These are phyloP conservation scores for Propithecus perrieri DNA, from an alignment of 2,797 vertebrate genomes.

Conservation along the genomic window DNA sequence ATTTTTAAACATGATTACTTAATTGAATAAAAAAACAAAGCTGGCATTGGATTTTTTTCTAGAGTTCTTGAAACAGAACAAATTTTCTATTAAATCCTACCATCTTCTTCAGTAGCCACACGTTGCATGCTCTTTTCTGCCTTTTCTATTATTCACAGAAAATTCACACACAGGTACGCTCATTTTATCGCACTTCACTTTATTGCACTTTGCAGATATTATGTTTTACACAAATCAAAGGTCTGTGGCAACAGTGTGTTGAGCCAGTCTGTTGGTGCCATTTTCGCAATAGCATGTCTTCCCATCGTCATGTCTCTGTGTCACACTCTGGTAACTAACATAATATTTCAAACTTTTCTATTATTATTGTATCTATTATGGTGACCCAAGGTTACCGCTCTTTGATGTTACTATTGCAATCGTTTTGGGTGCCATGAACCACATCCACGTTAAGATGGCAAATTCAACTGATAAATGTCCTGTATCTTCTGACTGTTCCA, in stretches of 20 bases:
- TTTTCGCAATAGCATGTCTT: background rate
- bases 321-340: background rate
- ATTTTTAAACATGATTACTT: background rate
- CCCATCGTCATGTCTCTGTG: background rate
- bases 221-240: background rate
- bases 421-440: background rate
- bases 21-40: background rate
- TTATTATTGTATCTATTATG: background rate
- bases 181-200: background rate
- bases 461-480: background rate
- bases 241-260: background rate
- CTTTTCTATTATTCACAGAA: background rate
- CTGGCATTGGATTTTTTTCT: background rate
- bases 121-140: background rate
- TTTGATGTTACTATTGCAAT: background rate
- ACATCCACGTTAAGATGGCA: background rate
- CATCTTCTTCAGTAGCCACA: background rate
- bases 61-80: background rate
- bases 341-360: background rate
- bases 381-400: background rate
- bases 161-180: background rate
- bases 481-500: background rate
- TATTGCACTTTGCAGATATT: background rate
- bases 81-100: background rate
- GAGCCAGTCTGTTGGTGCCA: background rate